Conservation (phyloP, 1,140 invertebrate species). For the Drosophila ohnishii region DNA sequence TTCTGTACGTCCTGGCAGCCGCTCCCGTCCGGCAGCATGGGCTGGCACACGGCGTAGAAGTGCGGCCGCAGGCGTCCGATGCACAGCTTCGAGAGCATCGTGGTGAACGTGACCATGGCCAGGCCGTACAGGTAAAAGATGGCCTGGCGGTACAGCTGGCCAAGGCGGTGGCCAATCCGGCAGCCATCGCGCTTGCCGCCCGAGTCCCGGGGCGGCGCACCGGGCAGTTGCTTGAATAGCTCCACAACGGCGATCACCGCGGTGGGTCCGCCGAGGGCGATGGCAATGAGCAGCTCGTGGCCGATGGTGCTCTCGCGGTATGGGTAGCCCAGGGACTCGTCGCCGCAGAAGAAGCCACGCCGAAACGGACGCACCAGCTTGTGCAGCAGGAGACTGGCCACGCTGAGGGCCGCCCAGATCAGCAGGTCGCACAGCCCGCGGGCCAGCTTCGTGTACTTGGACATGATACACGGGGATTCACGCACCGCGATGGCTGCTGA, state of each 20-base stretch:
- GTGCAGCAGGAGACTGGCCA: slow-evolving; percentile 45
- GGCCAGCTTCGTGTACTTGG: slow-evolving; percentile 67
- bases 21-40: slow-evolving; percentile 84
- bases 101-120: slow-evolving; percentile 90
- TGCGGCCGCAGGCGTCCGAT: slow-evolving; percentile 96
- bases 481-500: slow-evolving; percentile 4
- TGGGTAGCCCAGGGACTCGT: slow-evolving; percentile 95
- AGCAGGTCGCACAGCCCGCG: slow-evolving; percentile 71
- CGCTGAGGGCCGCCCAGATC: slow-evolving; percentile 57
- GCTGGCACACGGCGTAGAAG: slow-evolving; percentile 91
- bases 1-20: slow-evolving; percentile 85
- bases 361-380: slow-evolving; percentile 87
- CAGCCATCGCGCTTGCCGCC: slow-evolving; percentile 47
- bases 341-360: slow-evolving; percentile 97
- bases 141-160: slow-evolving; percentile 87
- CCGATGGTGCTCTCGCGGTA: slow-evolving; percentile 89
- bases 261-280: slow-evolving; percentile 53
- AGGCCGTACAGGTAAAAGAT: slow-evolving; percentile 94
- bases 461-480: slow-evolving; percentile 44
- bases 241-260: slow-evolving; percentile 69
- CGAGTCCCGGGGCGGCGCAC: slow-evolving; percentile 13
- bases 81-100: slow-evolving; percentile 94
- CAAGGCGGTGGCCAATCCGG: slow-evolving; percentile 86
- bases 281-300: slow-evolving; percentile 29
- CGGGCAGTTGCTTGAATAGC: slow-evolving; percentile 72